phyloP scores from a whole-genome alignment of 1,140 invertebrate species.

The Zaprionus ornatus region DNA sequence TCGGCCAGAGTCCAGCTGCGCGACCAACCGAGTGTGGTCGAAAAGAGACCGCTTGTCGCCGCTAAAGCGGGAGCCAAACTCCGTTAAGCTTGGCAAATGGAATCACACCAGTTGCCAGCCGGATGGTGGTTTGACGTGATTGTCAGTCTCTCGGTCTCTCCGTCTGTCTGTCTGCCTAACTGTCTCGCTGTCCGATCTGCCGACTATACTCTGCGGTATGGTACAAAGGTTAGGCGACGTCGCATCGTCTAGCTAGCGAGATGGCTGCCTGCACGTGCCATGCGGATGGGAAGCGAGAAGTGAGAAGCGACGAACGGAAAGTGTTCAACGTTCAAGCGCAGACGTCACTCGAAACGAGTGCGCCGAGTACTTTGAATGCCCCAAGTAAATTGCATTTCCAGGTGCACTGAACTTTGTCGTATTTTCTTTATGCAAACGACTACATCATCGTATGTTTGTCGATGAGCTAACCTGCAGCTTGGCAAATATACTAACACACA shows the following conservation, averaged over 20 bases:
- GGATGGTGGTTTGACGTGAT: not conserved
- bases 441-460: slow-evolving; percentile 1
- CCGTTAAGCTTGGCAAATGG: slow-evolving; percentile 26
- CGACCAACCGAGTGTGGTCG: slow-evolving; percentile 38
- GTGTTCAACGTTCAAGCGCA: not conserved
- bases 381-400: slow-evolving; percentile 55
- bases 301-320: not conserved
- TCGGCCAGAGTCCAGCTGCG: slow-evolving; percentile 47
- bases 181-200: not conserved
- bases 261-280: slow-evolving; percentile 29
- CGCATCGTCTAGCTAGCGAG: not conserved
- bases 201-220: not conserved
- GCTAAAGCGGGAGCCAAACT: slow-evolving; percentile 5
- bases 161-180: not conserved
- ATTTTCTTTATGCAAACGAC: not conserved
- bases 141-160: slow-evolving; percentile 2
- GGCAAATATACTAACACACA: not conserved
- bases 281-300: not conserved
- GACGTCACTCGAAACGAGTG: slow-evolving; percentile 47
- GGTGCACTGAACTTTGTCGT: slow-evolving; percentile 63
- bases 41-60: slow-evolving; percentile 51
- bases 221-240: slow-evolving; percentile 34
- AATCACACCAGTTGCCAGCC: slow-evolving; percentile 41
- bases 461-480: slow-evolving; percentile 20
- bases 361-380: slow-evolving; percentile 34